Base-by-base conservation (phyloP, 2,797 vertebrate genomes). In the Eptatretus atami region DNA sequence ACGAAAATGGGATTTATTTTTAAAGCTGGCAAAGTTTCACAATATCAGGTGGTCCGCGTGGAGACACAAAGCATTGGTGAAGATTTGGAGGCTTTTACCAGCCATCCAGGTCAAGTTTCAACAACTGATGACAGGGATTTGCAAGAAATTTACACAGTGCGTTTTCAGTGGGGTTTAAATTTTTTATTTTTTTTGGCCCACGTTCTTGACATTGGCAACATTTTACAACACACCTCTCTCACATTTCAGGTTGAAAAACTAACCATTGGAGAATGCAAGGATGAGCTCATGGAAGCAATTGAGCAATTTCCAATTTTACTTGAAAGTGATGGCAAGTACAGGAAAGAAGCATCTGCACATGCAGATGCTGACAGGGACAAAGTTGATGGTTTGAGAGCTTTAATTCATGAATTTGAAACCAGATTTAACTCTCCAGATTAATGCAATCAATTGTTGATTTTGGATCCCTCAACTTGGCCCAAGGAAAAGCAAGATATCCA, bases 401-500 rank as follows among this genome's bases (percentile, higher is more conserved):
- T 15, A 57, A 57, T 6, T 57, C 13, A 14, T 57, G 54, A 57
- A 57, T 57, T 57, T 57, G 54, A 57, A 57, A 57, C 54, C 54
- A 57, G 54, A 57, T 57, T 57, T 57, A 3, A 57, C 14, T 57
- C 54, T 57, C 4, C 15, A 15, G 54, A 57, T 57, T 57, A 13
- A 57, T 57, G 54, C 5, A 57, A 57, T 15, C 13, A 57, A 15
- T 15, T 57, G 14, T 15, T 57, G 4, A 5, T 57, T 13, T 64
- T 64, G 53, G 52, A 64, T 6, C 31, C 63, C 10, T 52, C 52
- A 13, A 25, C 31, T 53, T 64, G 11, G 64, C 15, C 12, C 52
- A 64, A 64, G 64, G n/a, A 44, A 31, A 44, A 14, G 52, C 11
- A 64, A 64, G 31, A 44, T 53, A 64, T 64, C 64, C 64, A 64